Evolutionary conservation across 2,797 vertebrate species (phyloP).

Genomic region (Atherinosoma microstoma): DNA sequence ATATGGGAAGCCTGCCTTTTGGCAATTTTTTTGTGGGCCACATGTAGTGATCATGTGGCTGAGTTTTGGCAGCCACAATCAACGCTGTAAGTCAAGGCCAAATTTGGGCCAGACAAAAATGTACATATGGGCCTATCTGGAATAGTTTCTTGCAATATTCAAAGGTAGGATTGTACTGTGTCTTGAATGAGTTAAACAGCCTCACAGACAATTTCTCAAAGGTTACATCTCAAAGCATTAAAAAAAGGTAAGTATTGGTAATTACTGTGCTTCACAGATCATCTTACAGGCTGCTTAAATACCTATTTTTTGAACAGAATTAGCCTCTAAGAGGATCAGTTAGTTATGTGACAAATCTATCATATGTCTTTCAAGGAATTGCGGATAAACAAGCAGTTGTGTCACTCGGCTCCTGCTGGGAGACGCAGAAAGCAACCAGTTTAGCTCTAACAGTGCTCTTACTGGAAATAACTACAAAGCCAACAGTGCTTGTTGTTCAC

Average conservation of each 20-base stretch:
- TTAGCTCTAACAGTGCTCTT: constrained; percentile 18
- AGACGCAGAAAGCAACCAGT: constrained; percentile 25
- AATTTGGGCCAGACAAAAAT: too few species aligned
- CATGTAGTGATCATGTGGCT: too few species aligned
- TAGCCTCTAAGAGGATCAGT: constrained; percentile 29
- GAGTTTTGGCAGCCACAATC: too few species aligned
- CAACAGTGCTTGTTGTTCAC: constrained; percentile 10
- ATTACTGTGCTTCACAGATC: not conserved
- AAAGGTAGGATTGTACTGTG: too few species aligned
- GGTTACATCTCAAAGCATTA: not conserved
- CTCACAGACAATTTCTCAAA: not conserved
- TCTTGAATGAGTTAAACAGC: not conserved
- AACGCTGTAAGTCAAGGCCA: too few species aligned
- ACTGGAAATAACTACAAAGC: not conserved
- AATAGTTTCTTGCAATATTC: too few species aligned
- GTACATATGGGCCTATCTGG: too few species aligned
- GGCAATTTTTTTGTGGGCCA: not conserved
- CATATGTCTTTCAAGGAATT: constrained; percentile 26
- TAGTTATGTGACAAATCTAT: constrained; percentile 24
- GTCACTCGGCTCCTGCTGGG: constrained; percentile 30
- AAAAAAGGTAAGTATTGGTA: not conserved
- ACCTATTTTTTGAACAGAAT: constrained; percentile 22
- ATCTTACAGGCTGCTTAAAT: constrained; percentile 1
- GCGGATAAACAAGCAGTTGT: not conserved
- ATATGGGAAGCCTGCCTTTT: not conserved